These are phyloP conservation scores for Melanotaenia parkinsoni DNA, from an alignment of 2,797 vertebrate genomes.

Conservation along the genomic window DNA sequence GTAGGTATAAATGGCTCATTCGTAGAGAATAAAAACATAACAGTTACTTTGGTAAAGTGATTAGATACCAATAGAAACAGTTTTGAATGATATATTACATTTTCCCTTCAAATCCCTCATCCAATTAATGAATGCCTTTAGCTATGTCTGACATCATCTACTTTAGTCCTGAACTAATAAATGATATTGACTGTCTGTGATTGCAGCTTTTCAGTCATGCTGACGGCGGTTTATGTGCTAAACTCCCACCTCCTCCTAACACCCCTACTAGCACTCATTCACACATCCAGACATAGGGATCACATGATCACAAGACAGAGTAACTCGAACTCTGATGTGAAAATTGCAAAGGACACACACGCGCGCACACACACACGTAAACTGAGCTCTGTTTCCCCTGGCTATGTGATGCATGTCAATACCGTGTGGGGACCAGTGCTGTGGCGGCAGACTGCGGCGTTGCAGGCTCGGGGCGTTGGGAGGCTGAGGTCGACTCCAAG, in stretches of 20 bases:
- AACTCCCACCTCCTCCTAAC: slow-evolving; percentile 5
- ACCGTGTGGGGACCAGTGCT: slow-evolving; percentile 85
- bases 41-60: too few species aligned
- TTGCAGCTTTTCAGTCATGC: not conserved
- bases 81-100: too few species aligned
- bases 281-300: slow-evolving; percentile 7
- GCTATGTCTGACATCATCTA: not conserved
- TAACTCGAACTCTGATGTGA: slow-evolving; percentile 29
- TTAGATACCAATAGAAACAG: too few species aligned
- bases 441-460: slow-evolving; percentile 86
- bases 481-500: slow-evolving; percentile 65
- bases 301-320: slow-evolving; percentile 11
- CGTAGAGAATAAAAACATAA: too few species aligned
- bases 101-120: not conserved
- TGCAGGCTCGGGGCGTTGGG: slow-evolving; percentile 77
- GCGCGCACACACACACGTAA: not conserved
- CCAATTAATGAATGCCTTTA: not conserved
- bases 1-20: too few species aligned
- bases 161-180: not conserved
- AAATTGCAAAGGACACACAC: not conserved
- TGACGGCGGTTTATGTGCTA: not conserved
- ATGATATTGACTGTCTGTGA: not conserved
- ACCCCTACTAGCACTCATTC: not conserved
- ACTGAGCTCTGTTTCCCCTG: not conserved
- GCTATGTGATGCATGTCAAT: slow-evolving; percentile 45